These are phyloP conservation scores for Drosophila jambulina DNA, from an alignment of 1,140 invertebrate genomes.

Conservation along the genomic window DNA sequence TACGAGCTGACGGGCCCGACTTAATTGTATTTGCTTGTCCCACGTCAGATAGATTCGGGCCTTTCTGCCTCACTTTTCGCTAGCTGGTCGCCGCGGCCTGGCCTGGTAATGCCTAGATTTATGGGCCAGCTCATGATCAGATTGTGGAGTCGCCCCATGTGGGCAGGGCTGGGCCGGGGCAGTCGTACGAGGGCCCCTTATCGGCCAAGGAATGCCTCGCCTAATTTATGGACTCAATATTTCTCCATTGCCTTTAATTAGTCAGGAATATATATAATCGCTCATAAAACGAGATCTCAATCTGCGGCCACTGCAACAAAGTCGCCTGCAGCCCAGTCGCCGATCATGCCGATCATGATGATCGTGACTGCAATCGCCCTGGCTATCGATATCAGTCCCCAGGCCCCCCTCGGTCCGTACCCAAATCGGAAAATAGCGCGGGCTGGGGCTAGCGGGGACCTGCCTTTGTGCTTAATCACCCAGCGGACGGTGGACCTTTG, in stretches of 20 bases:
- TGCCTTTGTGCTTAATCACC: constrained; percentile 77
- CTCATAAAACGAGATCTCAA: constrained; percentile 64
- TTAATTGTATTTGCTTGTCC: constrained; percentile 81
- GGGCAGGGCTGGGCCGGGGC: constrained; percentile 19
- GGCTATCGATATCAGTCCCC: constrained; percentile 40
- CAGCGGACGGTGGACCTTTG: constrained; percentile 64
- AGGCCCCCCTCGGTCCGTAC: constrained; percentile 25
- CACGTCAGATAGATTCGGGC: constrained; percentile 56
- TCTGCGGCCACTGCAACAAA: constrained; percentile 61
- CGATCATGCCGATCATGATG: constrained; percentile 26
- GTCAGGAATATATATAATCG: constrained; percentile 58
- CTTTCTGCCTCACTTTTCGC: constrained; percentile 25
- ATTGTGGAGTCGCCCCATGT: constrained; percentile 33
- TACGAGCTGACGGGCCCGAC: constrained; percentile 67
- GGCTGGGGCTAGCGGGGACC: not conserved
- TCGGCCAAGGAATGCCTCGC: constrained; percentile 22
- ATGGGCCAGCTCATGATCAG: constrained; percentile 46
- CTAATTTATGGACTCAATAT: constrained; percentile 71
- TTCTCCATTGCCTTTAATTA: constrained; percentile 78
- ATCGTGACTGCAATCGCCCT: constrained; percentile 42
- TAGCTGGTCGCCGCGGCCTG: constrained; percentile 32
- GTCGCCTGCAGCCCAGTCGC: constrained; percentile 34
- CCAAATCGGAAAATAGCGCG: constrained; percentile 55
- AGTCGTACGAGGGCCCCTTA: constrained; percentile 11
- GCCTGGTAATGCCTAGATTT: constrained; percentile 50